phyloP scores from a whole-genome alignment of 2,113 vertebrate species.

The Hippocampus mohnikei region DNA sequence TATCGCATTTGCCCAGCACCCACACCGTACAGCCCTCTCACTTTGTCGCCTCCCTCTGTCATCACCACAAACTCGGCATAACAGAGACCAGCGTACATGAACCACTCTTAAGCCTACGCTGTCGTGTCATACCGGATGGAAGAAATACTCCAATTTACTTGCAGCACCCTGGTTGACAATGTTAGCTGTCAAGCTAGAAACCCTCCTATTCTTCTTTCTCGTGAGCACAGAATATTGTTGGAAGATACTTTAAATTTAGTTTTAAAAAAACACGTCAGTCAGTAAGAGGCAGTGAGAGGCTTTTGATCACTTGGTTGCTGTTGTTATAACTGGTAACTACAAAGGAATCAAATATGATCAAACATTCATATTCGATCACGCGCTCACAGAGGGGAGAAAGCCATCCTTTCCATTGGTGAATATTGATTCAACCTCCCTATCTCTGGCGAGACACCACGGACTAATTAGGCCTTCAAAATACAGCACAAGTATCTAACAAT shows the following conservation, averaged over 20 bases:
- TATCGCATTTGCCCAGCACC: no score
- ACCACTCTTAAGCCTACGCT: no score
- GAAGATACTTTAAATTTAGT: not conserved
- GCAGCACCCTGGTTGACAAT: no score
- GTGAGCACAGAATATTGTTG: not conserved
- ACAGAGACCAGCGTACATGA: no score
- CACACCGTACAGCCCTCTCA: no score
- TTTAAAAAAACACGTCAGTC: not conserved
- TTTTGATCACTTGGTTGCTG: not conserved
- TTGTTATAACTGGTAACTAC: not conserved
- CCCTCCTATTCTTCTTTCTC: not conserved
- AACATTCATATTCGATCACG: conserved; percentile 11
- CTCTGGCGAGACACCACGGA: conserved; percentile 34
- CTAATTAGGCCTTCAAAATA: conserved; percentile 63
- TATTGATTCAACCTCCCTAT: conserved; percentile 47
- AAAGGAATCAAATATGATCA: not conserved
- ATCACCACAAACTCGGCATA: no score
- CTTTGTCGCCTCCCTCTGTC: no score
- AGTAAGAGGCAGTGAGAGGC: not conserved
- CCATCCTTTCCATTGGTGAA: conserved; percentile 18
- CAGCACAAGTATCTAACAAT: conserved; percentile 58
- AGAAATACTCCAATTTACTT: no score
- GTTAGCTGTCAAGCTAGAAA: not conserved
- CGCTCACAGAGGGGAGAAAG: conserved; percentile 16
- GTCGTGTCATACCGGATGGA: no score